Evolutionary conservation across 2,113 vertebrate genomes (phyloP).

Genomic region (Synodontis membranacea): DNA sequence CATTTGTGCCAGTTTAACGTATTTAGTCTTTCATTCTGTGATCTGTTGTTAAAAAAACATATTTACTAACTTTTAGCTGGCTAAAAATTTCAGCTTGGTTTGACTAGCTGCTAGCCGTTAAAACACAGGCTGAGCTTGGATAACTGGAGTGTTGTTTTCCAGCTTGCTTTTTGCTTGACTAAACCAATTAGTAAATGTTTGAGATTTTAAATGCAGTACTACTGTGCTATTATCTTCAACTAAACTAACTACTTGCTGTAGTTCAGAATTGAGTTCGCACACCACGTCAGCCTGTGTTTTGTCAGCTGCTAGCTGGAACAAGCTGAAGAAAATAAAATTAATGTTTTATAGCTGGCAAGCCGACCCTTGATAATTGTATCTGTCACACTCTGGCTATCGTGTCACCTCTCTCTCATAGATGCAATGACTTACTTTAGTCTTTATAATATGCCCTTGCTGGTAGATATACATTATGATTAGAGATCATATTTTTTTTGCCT

Average conservation of each 20-base stretch:
- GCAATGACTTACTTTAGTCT: not conserved
- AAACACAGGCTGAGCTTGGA: not conserved
- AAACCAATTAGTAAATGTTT: not conserved
- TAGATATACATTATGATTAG: not conserved
- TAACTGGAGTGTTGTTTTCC: not conserved
- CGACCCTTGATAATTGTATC: not conserved
- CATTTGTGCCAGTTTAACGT: not conserved
- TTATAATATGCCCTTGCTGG: not conserved
- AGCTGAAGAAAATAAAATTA: not conserved
- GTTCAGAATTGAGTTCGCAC: not conserved
- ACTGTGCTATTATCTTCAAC: not conserved
- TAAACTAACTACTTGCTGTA: not conserved
- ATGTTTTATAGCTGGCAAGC: not conserved
- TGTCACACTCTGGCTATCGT: not conserved
- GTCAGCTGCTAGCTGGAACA: not conserved
- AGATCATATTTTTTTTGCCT: constrained; percentile 9
- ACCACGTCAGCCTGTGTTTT: not conserved
- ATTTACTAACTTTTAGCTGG: not conserved
- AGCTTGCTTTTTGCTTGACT: not conserved
- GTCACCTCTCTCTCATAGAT: not conserved
- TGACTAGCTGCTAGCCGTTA: not conserved
- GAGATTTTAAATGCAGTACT: not conserved
- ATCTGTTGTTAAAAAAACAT: not conserved
- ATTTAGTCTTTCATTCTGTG: not conserved
- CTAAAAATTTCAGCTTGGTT: not conserved